Base-by-base conservation (phyloP, 2,888 invertebrate genomes). In the Tortrix viridana region DNA sequence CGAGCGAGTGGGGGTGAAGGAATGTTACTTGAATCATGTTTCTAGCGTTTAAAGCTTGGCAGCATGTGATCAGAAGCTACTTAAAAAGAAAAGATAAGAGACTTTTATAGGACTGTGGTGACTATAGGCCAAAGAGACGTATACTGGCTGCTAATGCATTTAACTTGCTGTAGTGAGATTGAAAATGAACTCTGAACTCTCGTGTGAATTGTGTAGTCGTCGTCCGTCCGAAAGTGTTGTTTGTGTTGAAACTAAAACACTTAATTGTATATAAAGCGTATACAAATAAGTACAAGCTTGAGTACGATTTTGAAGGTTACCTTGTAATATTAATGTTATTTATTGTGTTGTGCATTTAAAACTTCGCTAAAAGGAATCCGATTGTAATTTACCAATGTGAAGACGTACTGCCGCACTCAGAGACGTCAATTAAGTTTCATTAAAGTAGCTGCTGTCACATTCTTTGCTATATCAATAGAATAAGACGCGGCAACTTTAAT, bases 121-220 rank as follows among this genome's bases (percentile, higher is more conserved):
- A 43, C 7, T 62, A 58, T 46, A 56, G 57, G 58, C 60, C 63
- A 60, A 63, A 60, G 57, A 65, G 54, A 53, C 64, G 63, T 46
- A 52, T 62, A 52, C 74, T 71, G 76, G 82, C 74, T 76, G 74
- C 53, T 74, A 74, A 77, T 87, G 88, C 88, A 88, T 88, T 88
- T 88, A 88, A 77, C 76, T 69, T 68, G 68, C 75, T 69, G 72
- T 80, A 82, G 80, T 84, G 82, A 85, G 83, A 83, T 76, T 77
- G 44, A 18, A 60, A 57, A 48, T 43, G 50, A 56, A 56, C 53
- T 58, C 47, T 73, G 72, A 71, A 74, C 41, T 62, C 72, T 76
- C 84, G 82, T 82, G 83, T 84, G 53, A 26, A 44, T 7, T 50
- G 7, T 52, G 46, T 49, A 32, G 43, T 37, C 32, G 48, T 50